Evolutionary conservation across 2,797 vertebrate species (phyloP), one percentile per base, ranked within the genome.

Genomic region (Sternarchorhynchus goeldii): DNA sequence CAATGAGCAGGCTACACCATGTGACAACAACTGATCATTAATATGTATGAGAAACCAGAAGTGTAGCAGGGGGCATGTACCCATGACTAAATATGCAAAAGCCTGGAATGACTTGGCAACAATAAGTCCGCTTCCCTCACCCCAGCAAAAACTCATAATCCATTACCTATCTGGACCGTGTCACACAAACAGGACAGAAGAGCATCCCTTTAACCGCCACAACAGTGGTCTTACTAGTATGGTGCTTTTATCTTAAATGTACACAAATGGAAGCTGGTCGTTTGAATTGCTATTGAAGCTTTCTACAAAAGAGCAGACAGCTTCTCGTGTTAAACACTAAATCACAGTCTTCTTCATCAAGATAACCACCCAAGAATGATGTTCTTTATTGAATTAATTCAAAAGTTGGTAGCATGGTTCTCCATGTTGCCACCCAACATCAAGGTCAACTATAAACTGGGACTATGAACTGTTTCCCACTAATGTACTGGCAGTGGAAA

Each of bases 11-110:
- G 41, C 31, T 6, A 31, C 12, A 64, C 8, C 69, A 64, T 36
- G 8, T 55, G 34, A 34, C 18, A 41, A 70, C 36, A 81, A 77
- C 57, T 39, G 55, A 20, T 17, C 62, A 83, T 71, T 66, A 77
- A 77, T 75, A 81, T 83, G 75, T 53, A 81, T 81, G 79, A 75
- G 41, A 55, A 56, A 39, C 75, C 60, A 67, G 50, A 66, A 66
- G 56, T 73, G 53, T 21, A 39, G 32, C 58, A 72, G 68, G 58
- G 55, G 58, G 39, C 68, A 31, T 64, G 7, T 25, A 69, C 25
- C 50, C 64, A 50, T 66, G 66, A 69, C 58, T 53, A 76, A 73
- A 63, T 77, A 74, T 50, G 25, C 58, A 69, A 21, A 34, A 50
- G 32, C 57, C 45, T 32, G 45, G 70, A 25, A 21, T 65, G 53